Evolutionary conservation across 2,888 invertebrate genomes (phyloP).

Genomic region (Pandemis heparana): DNA sequence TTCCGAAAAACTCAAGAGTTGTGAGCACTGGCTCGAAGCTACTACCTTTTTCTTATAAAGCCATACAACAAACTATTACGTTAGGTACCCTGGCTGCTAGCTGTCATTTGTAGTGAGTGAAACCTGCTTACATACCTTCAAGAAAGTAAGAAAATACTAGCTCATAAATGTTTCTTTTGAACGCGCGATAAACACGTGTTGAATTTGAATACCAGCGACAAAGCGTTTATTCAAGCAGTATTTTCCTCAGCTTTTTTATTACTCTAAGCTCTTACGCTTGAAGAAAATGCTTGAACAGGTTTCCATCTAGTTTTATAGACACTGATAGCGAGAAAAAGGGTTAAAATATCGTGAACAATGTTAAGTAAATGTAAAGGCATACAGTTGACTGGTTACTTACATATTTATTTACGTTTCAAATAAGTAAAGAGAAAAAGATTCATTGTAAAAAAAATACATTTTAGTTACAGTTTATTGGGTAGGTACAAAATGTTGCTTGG

Average conservation of each 20-base stretch:
- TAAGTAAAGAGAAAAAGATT: not conserved
- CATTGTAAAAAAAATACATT: not conserved
- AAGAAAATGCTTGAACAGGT: not conserved
- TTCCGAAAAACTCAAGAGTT: too few relatives aligned
- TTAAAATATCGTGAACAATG: not conserved
- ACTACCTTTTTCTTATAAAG: too few relatives aligned
- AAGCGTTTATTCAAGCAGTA: constrained; percentile 2
- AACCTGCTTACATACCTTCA: not conserved
- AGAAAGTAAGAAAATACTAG: not conserved
- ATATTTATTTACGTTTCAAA: too few relatives aligned
- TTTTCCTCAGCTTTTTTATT: not conserved
- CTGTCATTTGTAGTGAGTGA: not conserved
- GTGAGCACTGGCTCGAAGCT: too few relatives aligned
- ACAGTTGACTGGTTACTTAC: too few relatives aligned
- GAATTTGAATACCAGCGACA: not conserved
- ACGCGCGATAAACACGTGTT: not conserved
- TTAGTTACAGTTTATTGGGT: too few relatives aligned
- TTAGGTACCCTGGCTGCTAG: too few relatives aligned
- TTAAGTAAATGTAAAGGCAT: too few relatives aligned
- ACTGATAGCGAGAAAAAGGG: not conserved
- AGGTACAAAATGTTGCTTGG: too few relatives aligned
- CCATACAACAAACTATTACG: too few relatives aligned
- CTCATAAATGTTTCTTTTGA: constrained; percentile 4
- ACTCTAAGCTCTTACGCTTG: not conserved
- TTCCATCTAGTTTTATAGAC: not conserved